Evolutionary conservation across 2,888 invertebrate genomes (phyloP).

Genomic region (Caenorhabditis drosophilae): DNA sequence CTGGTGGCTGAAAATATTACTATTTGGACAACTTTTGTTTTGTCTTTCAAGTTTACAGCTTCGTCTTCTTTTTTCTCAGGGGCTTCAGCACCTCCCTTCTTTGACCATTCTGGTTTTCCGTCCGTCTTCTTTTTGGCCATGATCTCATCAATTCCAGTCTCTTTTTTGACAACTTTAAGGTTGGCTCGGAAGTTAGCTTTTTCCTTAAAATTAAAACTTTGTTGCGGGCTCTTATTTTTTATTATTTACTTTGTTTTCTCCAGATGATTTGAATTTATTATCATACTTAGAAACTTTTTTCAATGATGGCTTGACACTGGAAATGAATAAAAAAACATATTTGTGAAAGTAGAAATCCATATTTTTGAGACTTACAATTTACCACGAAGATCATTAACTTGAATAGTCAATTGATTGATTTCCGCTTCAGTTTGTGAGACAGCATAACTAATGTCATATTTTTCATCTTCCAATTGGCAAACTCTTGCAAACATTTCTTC

Average conservation of each 20-base stretch:
- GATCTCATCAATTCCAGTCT: constrained; percentile 79
- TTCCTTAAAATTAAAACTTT: constrained; percentile 17
- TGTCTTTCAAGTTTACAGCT: too few relatives aligned
- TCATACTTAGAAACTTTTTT: constrained; percentile 99
- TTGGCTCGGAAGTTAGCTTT: constrained; percentile 98
- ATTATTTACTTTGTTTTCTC: constrained; percentile 28
- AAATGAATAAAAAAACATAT: too few relatives aligned
- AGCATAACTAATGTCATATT: constrained; percentile 97
- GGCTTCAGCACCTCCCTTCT: constrained; percentile 47
- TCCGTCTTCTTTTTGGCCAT: constrained; percentile 60
- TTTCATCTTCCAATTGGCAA: constrained; percentile 70
- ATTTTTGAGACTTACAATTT: constrained; percentile 78
- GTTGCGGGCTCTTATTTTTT: background rate
- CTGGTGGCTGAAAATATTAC: constrained; percentile 1
- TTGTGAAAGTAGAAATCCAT: background rate
- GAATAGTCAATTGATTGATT: constrained; percentile 97
- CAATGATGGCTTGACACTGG: constrained; percentile 71
- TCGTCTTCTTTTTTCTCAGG: constrained; percentile 41
- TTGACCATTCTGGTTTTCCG: constrained; percentile 68
- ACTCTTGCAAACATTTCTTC: constrained; percentile 75
- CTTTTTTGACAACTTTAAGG: constrained; percentile 93
- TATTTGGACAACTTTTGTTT: background rate
- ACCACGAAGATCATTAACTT: constrained; percentile 99
- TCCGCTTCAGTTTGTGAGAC: constrained; percentile 77
- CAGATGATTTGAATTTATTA: constrained; percentile 77